Conservation (phyloP, 2,113 vertebrate genomes). For the Triplophysa rosa region DNA sequence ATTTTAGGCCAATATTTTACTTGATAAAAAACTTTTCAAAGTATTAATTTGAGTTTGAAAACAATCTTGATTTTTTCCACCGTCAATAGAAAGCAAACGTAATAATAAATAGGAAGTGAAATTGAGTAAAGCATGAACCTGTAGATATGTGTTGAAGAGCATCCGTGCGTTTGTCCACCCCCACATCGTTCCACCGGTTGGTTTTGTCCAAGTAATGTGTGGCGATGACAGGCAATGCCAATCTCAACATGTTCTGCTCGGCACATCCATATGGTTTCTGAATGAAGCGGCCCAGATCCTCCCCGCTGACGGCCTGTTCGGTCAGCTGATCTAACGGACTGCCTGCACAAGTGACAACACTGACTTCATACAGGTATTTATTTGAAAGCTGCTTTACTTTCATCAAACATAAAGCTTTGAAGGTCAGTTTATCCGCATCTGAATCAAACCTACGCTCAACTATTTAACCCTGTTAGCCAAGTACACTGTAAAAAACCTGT, state of each 20-base stretch:
- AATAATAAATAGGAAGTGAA: background rate
- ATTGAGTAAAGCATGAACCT: constrained; percentile 34
- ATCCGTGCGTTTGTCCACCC: constrained; percentile 54
- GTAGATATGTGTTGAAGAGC: constrained; percentile 57
- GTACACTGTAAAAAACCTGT: too few species aligned
- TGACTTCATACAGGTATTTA: too few species aligned
- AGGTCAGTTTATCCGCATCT: too few species aligned
- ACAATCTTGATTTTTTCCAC: too few species aligned
- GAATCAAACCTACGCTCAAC: too few species aligned
- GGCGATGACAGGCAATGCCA: constrained; percentile 69
- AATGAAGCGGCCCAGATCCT: constrained; percentile 56
- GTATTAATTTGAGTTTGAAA: too few species aligned
- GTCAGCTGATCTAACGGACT: constrained; percentile 44
- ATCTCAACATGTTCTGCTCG: constrained; percentile 67
- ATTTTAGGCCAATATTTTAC: too few species aligned
- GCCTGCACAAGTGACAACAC: constrained; percentile 6
- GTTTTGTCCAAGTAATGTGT: constrained; percentile 70
- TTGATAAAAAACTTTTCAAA: too few species aligned
- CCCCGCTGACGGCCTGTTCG: constrained; percentile 61
- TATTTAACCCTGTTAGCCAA: too few species aligned
- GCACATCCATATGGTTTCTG: constrained; percentile 57
- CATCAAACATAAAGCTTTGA: too few species aligned
- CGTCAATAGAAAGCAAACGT: too few species aligned
- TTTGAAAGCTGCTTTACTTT: too few species aligned
- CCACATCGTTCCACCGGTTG: constrained; percentile 69